phyloP scores from a whole-genome alignment of 2,113 vertebrate species.

The Microcebus griseorufus region DNA sequence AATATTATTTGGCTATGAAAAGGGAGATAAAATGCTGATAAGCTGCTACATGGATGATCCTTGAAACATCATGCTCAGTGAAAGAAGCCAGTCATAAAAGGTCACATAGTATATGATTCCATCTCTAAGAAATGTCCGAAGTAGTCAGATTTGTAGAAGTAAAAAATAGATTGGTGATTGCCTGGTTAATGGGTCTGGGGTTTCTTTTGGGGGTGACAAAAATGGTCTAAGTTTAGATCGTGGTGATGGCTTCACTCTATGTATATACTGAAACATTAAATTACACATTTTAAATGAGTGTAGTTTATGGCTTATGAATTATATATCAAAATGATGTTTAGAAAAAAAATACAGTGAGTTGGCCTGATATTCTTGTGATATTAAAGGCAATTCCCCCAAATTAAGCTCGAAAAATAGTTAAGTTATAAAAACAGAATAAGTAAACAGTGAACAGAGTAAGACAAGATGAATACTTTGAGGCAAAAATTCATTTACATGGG shows the following conservation, averaged over 20 bases:
- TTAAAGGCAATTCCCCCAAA: neutral
- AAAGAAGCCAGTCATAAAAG: neutral
- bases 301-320: neutral
- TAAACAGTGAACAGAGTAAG: neutral
- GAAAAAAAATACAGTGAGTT: neutral
- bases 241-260: neutral
- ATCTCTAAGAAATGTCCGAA: neutral
- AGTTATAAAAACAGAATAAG: constrained; percentile 1
- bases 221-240: neutral
- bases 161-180: neutral
- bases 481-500: neutral
- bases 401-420: constrained; percentile 17
- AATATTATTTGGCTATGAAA: neutral
- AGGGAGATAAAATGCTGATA: neutral
- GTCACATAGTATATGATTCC: neutral
- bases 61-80: neutral
- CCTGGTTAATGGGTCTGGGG: neutral
- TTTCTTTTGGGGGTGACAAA: neutral
- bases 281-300: neutral
- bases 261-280: neutral
- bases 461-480: neutral
- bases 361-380: neutral
- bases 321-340: neutral
- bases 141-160: neutral
- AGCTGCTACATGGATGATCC: neutral